phyloP scores from a whole-genome alignment of 2,888 invertebrate species.

The Ophion obscuratus region DNA sequence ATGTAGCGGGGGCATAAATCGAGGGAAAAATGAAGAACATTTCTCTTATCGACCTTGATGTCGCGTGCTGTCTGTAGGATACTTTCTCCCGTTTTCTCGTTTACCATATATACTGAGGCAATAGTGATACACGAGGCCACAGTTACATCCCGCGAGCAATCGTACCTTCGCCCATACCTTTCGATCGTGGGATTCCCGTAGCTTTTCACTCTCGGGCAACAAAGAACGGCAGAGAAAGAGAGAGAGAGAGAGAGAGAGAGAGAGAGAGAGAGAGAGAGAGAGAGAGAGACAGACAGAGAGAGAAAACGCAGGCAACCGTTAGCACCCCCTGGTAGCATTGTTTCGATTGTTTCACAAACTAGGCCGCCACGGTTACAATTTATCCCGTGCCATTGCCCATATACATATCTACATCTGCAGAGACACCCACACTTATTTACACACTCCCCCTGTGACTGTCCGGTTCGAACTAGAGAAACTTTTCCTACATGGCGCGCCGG shows the following conservation, averaged over 20 bases:
- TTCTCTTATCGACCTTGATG: conserved; percentile 72
- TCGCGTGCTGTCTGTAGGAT: conserved; percentile 65
- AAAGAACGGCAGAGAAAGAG: conserved; percentile 15
- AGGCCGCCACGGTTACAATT: conserved; percentile 76
- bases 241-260: background rate
- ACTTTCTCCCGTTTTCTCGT: conserved; percentile 62
- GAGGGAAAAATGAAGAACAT: conserved; percentile 19
- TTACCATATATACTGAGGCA: conserved; percentile 11
- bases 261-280: conserved; percentile 8
- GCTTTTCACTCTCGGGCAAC: conserved; percentile 54
- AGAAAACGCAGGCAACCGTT: conserved; percentile 43
- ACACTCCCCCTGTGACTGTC: conserved; percentile 18
- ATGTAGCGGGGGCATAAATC: conserved; percentile 1
- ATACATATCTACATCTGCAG: background rate
- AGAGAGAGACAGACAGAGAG: background rate
- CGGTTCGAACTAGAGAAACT: conserved; percentile 34
- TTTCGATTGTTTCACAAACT: conserved; percentile 78
- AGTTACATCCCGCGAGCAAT: conserved; percentile 14
- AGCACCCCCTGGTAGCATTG: conserved; percentile 68
- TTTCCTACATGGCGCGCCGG: conserved; percentile 5
- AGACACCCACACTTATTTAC: background rate
- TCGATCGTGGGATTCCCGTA: conserved; percentile 33
- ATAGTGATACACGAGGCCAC: conserved; percentile 31
- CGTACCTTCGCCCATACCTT: conserved; percentile 23
- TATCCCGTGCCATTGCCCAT: conserved; percentile 67